Conservation (phyloP, 2,113 vertebrate species). For the Gobio gobio region DNA sequence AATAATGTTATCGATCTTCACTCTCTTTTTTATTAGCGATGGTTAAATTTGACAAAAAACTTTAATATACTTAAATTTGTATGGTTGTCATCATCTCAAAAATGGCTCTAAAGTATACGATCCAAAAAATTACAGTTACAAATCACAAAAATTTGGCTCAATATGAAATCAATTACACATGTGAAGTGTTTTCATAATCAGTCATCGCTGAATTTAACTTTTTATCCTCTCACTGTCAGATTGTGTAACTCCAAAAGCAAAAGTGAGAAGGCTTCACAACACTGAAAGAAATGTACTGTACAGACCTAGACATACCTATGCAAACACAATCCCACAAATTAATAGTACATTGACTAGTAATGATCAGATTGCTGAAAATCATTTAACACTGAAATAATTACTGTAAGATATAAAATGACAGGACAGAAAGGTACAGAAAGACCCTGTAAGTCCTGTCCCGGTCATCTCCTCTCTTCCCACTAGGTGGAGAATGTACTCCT, state of each 20-base stretch:
- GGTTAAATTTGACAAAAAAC: neutral
- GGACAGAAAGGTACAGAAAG: neutral
- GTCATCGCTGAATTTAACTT: neutral
- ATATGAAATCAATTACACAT: neutral
- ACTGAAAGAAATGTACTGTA: too few species aligned
- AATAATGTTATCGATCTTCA: neutral
- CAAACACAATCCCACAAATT: neutral
- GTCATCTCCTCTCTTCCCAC: neutral
- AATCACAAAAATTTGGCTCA: neutral
- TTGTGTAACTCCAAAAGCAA: neutral
- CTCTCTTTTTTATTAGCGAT: neutral
- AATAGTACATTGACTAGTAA: neutral
- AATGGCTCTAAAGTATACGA: neutral
- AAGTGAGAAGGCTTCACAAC: neutral
- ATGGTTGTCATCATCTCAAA: neutral
- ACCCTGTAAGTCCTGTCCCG: too few species aligned
- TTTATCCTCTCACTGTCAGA: neutral
- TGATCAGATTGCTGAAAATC: neutral
- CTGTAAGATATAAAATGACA: neutral
- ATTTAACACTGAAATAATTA: neutral
- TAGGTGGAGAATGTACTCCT: conserved; percentile 1
- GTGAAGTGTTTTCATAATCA: neutral
- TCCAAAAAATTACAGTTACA: neutral
- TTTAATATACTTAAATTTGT: neutral
- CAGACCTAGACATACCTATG: neutral